Base-by-base conservation (phyloP, 2,113 vertebrate species). In the Salvelinus alpinus region DNA sequence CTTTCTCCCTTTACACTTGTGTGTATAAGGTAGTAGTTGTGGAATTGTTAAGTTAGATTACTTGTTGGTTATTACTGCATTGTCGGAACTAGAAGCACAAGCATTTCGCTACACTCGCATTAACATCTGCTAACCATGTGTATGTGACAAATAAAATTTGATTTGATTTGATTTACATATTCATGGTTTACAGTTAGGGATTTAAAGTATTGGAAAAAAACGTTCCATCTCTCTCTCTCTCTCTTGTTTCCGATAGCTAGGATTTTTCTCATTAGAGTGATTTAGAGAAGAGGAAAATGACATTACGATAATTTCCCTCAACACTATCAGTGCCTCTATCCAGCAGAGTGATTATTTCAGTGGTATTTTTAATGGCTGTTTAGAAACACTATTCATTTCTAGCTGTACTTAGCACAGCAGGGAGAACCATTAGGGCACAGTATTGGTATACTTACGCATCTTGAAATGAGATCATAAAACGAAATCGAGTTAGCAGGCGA, bases 321-420 rank as follows among this genome's bases (percentile, higher is more conserved):
- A 84, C 31, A 57, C 82, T 86, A 86, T 89, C 84, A 85, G 86
- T 79, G 38, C 38, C 44, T 82, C 80, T 71, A 81, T 88, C 85
- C 65, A 82, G 84, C 88, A 81, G 77, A 87, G 84, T 80, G 84
- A 88, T 89, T 88, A 82, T 90, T 44, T 44, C 38, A 89, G 85
- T 88, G 87, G 80, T 88, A 80, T 83, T 79, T 88, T 85, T 89
- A 86, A 88, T 87, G 85, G 82, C 86, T 88, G 87, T 90, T 79
- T 91, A 85, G 78, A 70, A 64, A 84, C 82, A 85, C 83, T 87
- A 87, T 92, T 93, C 86, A 89, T 91, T 93, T 92, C 89, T 91
- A 82, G 91, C 82, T 87, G 88, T 90, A 90, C 91, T 92, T 87
- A 92, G 89, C 90, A 92, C 93, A 92, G 90, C 91, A 91, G 85